Percentiles rank a stretch among this genome's conserved stretches.
These are phyloP conservation scores for Reticulitermes lucifugus DNA, from an alignment of 2,888 invertebrate species.

Conservation along the genomic window DNA sequence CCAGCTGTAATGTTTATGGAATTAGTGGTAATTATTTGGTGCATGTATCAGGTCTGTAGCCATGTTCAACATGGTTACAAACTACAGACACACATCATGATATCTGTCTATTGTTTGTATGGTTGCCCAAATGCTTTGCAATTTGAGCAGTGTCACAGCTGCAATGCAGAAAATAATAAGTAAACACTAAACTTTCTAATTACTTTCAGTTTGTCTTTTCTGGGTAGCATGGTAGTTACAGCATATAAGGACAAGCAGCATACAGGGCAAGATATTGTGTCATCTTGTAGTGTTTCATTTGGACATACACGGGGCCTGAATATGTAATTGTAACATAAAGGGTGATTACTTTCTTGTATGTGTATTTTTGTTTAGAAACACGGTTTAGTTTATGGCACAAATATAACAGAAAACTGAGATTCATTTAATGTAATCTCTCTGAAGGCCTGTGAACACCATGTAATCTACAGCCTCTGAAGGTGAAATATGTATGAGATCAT, in stretches of 20 bases:
- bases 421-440: not conserved
- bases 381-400: constrained; percentile 19
- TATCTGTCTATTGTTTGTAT: too few relatives aligned
- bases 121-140: too few relatives aligned
- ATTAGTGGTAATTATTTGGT: too few relatives aligned
- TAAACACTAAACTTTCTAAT: not conserved
- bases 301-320: too few relatives aligned
- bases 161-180: not conserved
- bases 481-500: constrained; percentile 7
- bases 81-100: too few relatives aligned
- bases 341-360: not conserved
- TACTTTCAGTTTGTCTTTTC: not conserved
- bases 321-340: too few relatives aligned
- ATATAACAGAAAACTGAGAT: not conserved
- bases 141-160: too few relatives aligned
- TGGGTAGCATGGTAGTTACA: not conserved
- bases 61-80: too few relatives aligned
- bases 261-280: not conserved
- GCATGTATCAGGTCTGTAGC: too few relatives aligned
- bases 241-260: not conserved
- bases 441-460: not conserved
- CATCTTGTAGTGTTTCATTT: too few relatives aligned
- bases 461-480: not conserved
- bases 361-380: not conserved
- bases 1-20: too few relatives aligned